A percentile compares a stretch with the other conserved stretches of the same genome.
Evolutionary conservation across 2,113 vertebrate species (phyloP).

Genomic region (Rostratula benghalensis): DNA sequence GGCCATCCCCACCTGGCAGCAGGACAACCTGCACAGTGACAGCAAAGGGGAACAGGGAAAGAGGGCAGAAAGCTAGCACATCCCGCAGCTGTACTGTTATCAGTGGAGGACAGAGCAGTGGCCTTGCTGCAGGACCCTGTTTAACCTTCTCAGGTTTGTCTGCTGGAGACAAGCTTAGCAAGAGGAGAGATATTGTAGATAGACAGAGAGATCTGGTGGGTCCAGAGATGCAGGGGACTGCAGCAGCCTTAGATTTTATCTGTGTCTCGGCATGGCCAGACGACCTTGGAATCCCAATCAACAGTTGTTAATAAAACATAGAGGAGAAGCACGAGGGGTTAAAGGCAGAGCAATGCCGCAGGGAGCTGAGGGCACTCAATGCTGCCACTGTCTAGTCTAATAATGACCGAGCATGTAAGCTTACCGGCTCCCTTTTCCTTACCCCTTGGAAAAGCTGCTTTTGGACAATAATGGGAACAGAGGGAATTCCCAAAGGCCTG

Average conservation of each 20-base stretch:
- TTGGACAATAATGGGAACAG: not conserved
- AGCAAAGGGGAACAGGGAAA: accelerated
- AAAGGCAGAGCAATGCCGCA: not conserved
- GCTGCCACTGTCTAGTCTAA: not conserved
- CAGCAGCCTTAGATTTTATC: conserved; percentile 23
- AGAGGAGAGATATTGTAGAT: not conserved
- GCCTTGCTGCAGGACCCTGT: not conserved
- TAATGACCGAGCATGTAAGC: accelerated
- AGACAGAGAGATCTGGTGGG: not conserved
- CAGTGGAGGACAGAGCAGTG: not conserved
- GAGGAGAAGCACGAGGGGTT: not conserved
- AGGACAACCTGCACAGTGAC: not conserved
- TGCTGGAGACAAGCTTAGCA: not conserved
- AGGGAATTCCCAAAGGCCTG: not conserved
- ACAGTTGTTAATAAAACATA: not conserved
- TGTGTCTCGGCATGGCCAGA: not conserved
- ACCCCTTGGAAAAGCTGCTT: not conserved
- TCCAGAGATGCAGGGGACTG: not conserved
- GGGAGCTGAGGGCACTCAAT: not conserved
- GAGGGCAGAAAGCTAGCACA: not conserved
- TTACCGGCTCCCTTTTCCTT: not conserved
- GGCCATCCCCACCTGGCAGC: not conserved
- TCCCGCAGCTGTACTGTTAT: accelerated
- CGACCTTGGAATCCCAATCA: not conserved
- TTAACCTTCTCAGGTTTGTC: not conserved